Percentiles rank a stretch among this genome's conserved stretches.
phyloP scores from a whole-genome alignment of 2,888 invertebrate species.

The Conistra vaccinii region DNA sequence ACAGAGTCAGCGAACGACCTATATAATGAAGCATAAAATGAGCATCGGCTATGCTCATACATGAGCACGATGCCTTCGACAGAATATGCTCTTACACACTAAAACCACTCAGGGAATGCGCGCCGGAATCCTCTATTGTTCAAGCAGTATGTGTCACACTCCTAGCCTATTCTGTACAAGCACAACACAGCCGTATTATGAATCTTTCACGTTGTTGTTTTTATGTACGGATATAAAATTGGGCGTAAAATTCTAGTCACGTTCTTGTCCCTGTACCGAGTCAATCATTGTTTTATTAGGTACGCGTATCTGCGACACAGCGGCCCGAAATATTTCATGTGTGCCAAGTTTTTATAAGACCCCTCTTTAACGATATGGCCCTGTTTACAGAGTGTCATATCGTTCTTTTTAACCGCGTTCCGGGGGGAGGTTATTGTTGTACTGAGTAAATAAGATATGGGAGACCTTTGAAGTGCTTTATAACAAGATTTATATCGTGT shows the following conservation, averaged over 20 bases:
- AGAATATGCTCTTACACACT: conserved; percentile 65
- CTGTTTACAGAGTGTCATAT: conserved; percentile 61
- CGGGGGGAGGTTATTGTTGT: conserved; percentile 21
- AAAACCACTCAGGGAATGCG: conserved; percentile 27
- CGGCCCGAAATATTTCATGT: conserved; percentile 68
- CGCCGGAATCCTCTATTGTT: conserved; percentile 44
- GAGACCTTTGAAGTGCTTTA: not conserved
- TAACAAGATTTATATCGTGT: not conserved
- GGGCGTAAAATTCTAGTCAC: conserved; percentile 85
- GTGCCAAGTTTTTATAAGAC: conserved; percentile 56
- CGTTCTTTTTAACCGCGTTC: conserved; percentile 43
- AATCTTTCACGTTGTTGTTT: conserved; percentile 85
- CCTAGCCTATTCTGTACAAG: conserved; percentile 67
- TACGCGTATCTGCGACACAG: conserved; percentile 67
- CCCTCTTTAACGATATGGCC: conserved; percentile 49
- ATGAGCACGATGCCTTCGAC: conserved; percentile 58
- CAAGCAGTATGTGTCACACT: conserved; percentile 42
- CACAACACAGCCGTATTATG: conserved; percentile 76
- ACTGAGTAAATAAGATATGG: conserved; percentile 36
- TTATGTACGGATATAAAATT: conserved; percentile 85
- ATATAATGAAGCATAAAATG: conserved; percentile 79
- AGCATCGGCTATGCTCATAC: conserved; percentile 67
- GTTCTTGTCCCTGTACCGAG: conserved; percentile 78
- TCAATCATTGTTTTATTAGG: conserved; percentile 89
- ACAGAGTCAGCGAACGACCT: conserved; percentile 75